Evolutionary conservation across 2,888 invertebrate genomes (phyloP).

Genomic region (Luperina testacea): DNA sequence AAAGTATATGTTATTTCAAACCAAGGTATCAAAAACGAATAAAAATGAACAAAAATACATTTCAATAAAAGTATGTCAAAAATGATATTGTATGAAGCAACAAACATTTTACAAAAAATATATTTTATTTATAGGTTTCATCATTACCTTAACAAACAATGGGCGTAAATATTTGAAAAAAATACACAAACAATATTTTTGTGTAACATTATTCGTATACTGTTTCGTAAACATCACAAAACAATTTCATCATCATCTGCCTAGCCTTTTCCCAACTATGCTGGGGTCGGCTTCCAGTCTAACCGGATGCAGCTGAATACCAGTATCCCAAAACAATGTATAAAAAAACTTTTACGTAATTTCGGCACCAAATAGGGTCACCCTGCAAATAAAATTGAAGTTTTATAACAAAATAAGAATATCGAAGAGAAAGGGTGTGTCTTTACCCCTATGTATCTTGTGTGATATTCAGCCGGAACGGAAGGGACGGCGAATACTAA

Average conservation of each 20-base stretch:
- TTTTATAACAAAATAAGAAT: conserved; percentile 62
- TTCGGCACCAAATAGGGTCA: conserved; percentile 42
- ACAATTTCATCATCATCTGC: not conserved
- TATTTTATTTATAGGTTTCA: not conserved
- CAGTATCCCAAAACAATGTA: conserved; percentile 3
- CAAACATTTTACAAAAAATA: not conserved
- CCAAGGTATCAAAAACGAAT: not conserved
- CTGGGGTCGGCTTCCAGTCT: no score
- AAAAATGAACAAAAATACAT: not conserved
- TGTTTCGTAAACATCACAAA: conserved; percentile 40
- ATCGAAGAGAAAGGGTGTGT: conserved; percentile 53
- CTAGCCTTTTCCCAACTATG: no score
- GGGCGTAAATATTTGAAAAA: conserved; percentile 12
- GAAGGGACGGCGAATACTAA: conserved; percentile 59
- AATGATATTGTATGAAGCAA: not conserved
- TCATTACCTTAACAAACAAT: conserved; percentile 21
- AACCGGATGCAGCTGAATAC: no score
- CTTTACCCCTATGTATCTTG: conserved; percentile 45
- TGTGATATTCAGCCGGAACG: conserved; percentile 59
- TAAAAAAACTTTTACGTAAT: conserved; percentile 37
- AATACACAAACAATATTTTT: conserved; percentile 12
- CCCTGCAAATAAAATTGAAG: conserved; percentile 57
- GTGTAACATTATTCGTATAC: conserved; percentile 17
- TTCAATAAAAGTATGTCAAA: not conserved
- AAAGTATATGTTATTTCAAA: not conserved